Evolutionary conservation across 2,797 vertebrate genomes (phyloP).

Genomic region (Syngnathus acus): DNA sequence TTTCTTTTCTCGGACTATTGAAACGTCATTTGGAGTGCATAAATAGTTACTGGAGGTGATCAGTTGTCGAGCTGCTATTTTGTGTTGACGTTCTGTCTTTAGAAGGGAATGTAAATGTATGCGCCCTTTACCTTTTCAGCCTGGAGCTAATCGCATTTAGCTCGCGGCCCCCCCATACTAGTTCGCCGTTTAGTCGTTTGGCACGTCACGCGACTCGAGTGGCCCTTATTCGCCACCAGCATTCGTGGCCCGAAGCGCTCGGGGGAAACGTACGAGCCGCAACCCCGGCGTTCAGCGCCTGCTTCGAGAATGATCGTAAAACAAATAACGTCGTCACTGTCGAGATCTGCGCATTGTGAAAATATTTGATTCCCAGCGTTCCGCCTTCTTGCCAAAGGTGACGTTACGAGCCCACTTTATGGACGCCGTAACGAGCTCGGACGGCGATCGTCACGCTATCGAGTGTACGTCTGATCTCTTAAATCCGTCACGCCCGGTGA

Average conservation of each 20-base stretch:
- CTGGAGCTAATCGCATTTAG: background rate
- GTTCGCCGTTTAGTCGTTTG: background rate
- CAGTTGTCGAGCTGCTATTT: background rate
- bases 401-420: conserved; percentile 49
- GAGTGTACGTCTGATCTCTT: conserved; percentile 47
- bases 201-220: background rate
- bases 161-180: background rate
- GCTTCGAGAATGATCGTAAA: conserved; percentile 46
- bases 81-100: background rate
- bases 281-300: conserved; percentile 1
- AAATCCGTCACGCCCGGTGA: conserved; percentile 30
- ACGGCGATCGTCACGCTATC: conserved; percentile 45
- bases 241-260: conserved; percentile 35
- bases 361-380: conserved; percentile 40
- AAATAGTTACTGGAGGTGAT: background rate
- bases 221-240: background rate
- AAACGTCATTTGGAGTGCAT: too few relatives aligned
- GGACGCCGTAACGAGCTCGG: conserved; percentile 50
- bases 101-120: conserved; percentile 14
- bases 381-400: conserved; percentile 18
- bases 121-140: background rate
- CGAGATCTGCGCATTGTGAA: conserved; percentile 54
- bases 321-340: conserved; percentile 57
- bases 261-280: too few relatives aligned
- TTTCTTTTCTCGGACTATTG: too few relatives aligned